These are phyloP conservation scores for Mesochorus sp. DNA, from an alignment of 2,888 invertebrate species.

Conservation along the genomic window DNA sequence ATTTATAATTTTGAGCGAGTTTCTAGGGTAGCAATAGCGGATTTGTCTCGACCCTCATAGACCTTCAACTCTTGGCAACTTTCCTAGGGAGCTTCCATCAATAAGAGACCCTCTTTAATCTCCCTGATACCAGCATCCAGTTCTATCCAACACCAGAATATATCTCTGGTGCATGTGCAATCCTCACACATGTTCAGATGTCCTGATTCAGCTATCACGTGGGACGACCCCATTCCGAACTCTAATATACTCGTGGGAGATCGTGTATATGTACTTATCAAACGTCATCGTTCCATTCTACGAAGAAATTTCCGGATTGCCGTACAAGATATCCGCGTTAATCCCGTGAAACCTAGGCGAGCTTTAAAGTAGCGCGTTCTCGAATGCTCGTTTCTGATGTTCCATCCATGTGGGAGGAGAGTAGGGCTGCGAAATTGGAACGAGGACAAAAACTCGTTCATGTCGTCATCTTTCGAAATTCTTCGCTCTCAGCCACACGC, in stretches of 20 bases:
- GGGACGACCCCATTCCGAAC: conserved; percentile 44
- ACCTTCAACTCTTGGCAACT: conserved; percentile 9
- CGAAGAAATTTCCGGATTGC: conserved; percentile 44
- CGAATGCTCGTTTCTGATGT: conserved; percentile 1
- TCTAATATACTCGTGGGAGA: conserved; percentile 32
- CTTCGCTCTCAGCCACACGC: conserved; percentile 19
- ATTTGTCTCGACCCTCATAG: conserved; percentile 9
- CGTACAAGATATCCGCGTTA: conserved; percentile 41
- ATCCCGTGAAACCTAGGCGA: conserved; percentile 39
- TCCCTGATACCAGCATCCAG: not conserved
- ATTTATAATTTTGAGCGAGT: no score
- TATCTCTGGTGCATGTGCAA: not conserved
- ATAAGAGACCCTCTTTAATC: conserved; percentile 34
- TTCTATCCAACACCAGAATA: conserved; percentile 1
- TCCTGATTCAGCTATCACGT: conserved; percentile 44
- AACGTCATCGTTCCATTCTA: conserved; percentile 33
- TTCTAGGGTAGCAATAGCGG: no score
- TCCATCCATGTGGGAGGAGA: not conserved
- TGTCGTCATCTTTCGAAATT: conserved; percentile 39
- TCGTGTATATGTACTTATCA: conserved; percentile 6
- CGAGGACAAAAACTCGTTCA: conserved; percentile 42
- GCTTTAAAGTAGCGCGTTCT: conserved; percentile 16
- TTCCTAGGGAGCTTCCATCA: conserved; percentile 27
- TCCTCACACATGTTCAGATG: conserved; percentile 18
- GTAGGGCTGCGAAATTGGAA: conserved; percentile 23